phyloP scores from a whole-genome alignment of 2,113 vertebrate species.

The Chiloscyllium plagiosum region DNA sequence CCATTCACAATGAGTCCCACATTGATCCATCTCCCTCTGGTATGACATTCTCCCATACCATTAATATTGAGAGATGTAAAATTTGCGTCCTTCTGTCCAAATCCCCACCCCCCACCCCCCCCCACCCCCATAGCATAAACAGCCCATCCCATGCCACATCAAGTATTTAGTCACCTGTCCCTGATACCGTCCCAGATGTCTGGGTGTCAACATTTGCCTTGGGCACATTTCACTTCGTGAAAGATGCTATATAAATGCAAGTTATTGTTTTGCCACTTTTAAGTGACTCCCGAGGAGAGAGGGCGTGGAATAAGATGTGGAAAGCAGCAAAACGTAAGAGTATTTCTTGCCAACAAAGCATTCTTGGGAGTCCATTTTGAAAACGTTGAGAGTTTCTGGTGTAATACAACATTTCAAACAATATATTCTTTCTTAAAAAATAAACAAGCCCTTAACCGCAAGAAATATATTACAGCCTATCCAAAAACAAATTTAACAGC shows the following conservation, averaged over 20 bases:
- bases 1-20: neutral
- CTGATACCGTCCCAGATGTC: neutral
- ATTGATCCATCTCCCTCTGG: no score
- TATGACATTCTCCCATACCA: neutral
- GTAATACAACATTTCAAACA: neutral
- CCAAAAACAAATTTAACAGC: neutral
- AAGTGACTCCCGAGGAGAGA: neutral
- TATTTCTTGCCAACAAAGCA: neutral
- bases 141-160: no score
- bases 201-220: neutral
- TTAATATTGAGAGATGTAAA: neutral
- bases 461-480: neutral
- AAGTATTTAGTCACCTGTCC: neutral
- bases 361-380: neutral
- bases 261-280: neutral
- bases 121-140: neutral
- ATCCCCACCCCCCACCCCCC: neutral
- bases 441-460: neutral
- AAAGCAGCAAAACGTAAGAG: neutral
- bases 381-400: neutral
- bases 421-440: conserved; percentile 1
- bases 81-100: no score
- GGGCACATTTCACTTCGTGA: neutral
- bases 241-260: neutral
- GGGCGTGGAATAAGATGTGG: neutral